Conservation (phyloP, 2,797 vertebrate genomes). For the Enoplosus armatus region DNA sequence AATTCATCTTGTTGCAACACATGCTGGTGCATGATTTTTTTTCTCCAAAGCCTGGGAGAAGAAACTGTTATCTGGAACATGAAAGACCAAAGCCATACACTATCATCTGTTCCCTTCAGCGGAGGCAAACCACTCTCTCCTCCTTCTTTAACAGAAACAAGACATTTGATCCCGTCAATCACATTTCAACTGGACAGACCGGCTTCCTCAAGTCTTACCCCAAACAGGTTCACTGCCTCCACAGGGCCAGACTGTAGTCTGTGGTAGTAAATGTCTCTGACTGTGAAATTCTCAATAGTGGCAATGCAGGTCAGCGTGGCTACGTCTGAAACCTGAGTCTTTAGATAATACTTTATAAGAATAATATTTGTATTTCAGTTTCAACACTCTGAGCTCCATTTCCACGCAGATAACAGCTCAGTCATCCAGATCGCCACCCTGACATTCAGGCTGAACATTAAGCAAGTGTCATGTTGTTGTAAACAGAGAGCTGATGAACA, state of each 20-base stretch:
- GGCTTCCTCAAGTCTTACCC: constrained; percentile 54
- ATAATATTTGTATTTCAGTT: constrained; percentile 3
- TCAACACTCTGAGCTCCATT: background rate
- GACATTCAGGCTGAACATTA: constrained; percentile 35
- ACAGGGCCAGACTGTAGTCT: constrained; percentile 21
- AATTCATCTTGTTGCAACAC: constrained; percentile 3
- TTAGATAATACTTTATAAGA: constrained; percentile 11
- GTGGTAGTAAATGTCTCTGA: constrained; percentile 21
- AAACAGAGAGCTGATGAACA: constrained; percentile 41
- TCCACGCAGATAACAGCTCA: background rate
- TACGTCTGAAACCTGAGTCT: constrained; percentile 28
- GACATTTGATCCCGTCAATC: constrained; percentile 57
- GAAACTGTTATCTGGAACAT: background rate
- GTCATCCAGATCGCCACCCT: constrained; percentile 4
- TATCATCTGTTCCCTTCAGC: constrained; percentile 4
- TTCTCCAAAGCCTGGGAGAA: background rate
- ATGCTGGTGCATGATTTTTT: background rate
- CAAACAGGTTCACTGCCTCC: constrained; percentile 48
- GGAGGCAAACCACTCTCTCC: constrained; percentile 5
- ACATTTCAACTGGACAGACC: constrained; percentile 55
- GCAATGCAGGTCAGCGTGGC: constrained; percentile 10
- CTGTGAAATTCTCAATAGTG: constrained; percentile 40
- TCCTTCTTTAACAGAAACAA: constrained; percentile 40
- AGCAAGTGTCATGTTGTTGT: constrained; percentile 22
- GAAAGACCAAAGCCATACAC: background rate